Conservation (phyloP, 2,797 vertebrate species). For the Harpagifer antarcticus region DNA sequence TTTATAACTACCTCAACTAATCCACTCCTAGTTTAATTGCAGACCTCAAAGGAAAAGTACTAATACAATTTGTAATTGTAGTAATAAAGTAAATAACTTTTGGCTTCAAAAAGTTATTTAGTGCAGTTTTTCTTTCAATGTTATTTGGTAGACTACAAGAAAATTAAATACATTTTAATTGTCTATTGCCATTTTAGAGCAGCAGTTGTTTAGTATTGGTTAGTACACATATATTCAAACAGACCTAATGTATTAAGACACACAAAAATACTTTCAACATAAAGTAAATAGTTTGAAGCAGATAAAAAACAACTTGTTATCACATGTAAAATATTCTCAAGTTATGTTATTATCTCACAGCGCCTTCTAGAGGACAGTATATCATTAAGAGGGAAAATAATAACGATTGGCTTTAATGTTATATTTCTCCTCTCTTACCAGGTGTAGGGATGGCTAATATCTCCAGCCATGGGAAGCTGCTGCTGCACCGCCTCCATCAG, state of each 20-base stretch:
- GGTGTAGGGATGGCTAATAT: constrained; percentile 78
- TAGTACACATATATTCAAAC: not conserved
- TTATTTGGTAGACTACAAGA: too few relatives aligned
- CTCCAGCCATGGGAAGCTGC: constrained; percentile 90
- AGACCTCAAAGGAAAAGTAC: too few relatives aligned
- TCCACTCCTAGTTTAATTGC: not conserved
- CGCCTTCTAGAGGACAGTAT: not conserved
- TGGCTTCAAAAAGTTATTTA: too few relatives aligned
- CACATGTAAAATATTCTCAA: too few relatives aligned
- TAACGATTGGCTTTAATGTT: not conserved
- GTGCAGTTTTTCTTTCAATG: too few relatives aligned
- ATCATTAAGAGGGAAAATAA: not conserved
- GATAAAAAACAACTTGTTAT: not conserved
- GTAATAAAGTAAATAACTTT: too few relatives aligned
- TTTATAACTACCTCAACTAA: not conserved
- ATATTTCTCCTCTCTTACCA: not conserved
- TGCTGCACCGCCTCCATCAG: constrained; percentile 92
- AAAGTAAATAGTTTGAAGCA: not conserved
- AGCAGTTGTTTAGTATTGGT: not conserved
- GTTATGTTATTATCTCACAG: not conserved
- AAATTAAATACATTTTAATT: too few relatives aligned
- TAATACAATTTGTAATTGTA: too few relatives aligned
- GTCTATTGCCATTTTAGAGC: not conserved
- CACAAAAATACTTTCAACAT: not conserved
- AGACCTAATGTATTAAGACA: not conserved